Evolutionary conservation across 2,113 vertebrate species (phyloP).

Genomic region (Orycteropus afer): DNA sequence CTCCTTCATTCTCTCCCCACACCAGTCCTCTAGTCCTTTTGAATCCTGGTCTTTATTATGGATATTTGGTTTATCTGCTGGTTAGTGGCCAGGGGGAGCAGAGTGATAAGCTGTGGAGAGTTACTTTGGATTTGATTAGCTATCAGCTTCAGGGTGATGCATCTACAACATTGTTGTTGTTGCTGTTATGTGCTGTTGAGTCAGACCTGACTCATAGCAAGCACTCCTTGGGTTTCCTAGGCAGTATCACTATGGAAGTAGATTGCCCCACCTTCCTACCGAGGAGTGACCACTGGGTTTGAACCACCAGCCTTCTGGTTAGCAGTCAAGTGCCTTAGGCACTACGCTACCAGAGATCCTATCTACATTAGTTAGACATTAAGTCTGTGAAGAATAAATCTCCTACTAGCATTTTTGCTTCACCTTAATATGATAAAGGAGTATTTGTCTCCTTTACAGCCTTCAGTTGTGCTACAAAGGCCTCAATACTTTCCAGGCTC

Average conservation of each 20-base stretch:
- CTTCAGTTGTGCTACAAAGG: not conserved
- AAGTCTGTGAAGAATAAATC: not conserved
- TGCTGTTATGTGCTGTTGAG: too few relatives aligned
- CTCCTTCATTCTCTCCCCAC: not conserved
- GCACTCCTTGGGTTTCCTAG: too few relatives aligned
- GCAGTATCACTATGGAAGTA: too few relatives aligned
- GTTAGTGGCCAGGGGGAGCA: not conserved
- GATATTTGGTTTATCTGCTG: not conserved
- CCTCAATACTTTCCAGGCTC: not conserved
- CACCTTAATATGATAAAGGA: not conserved
- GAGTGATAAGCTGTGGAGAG: not conserved
- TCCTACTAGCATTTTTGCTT: not conserved
- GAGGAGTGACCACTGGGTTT: too few relatives aligned
- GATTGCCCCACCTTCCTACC: too few relatives aligned
- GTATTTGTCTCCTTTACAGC: not conserved
- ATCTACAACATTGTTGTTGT: too few relatives aligned
- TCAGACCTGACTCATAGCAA: too few relatives aligned
- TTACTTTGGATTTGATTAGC: not conserved
- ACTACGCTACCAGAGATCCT: too few relatives aligned
- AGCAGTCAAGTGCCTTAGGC: too few relatives aligned
- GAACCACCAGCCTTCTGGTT: too few relatives aligned
- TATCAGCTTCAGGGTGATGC: not conserved
- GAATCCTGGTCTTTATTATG: not conserved
- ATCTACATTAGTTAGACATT: too few relatives aligned
- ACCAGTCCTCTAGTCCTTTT: not conserved